Evolutionary conservation across 2,797 vertebrate species (phyloP), one percentile per base, ranked within the genome.

Genomic region (Gambelia wislizenii): DNA sequence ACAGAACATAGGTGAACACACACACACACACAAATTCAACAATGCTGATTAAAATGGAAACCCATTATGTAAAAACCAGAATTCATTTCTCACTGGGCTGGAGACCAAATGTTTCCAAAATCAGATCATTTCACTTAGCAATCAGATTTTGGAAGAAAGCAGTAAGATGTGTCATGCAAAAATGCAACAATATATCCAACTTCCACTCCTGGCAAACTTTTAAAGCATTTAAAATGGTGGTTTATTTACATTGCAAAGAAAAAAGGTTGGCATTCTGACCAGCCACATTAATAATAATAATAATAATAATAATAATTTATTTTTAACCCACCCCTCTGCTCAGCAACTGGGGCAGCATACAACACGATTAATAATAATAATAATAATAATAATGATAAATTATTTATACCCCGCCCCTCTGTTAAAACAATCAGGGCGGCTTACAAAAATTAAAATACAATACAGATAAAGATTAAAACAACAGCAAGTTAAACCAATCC

Each of bases 141-240:
- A 47, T 20, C 13, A 27, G 39, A n/a, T 59, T 85, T 33, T 44
- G 67, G 30, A 47, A 80, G 67, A 49, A 54, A 69, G 30, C 8
- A 81, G 36, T 39, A 64, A 59, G 33, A 44, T 83, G 6, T 83
- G 59, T 10, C 36, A 81, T 12, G 27, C 36, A 81, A 13, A 61
- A 39, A 61, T 52, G 33, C 42, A 88, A 22, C 0, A 1, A 36
- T 85, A 76, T 0, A 0, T 39, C 52, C 1, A 6, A 86, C 33
- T 87, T 10, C 9, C 69, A 89, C 79, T 27, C 14, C 52, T 88
- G 90, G 52, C 84, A 91, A 30, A 86, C 13, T 89, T 56, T 84
- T 0, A 42, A 81, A 77, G 14, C 64, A 27, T 49, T 67, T 91
- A 85, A 88, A 94, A 83, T 22, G 76, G 30, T 44, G 87, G 33